Evolutionary conservation across 2,797 vertebrate species (phyloP), one percentile per base, ranked within the genome.

Genomic region (Clamator glandarius): DNA sequence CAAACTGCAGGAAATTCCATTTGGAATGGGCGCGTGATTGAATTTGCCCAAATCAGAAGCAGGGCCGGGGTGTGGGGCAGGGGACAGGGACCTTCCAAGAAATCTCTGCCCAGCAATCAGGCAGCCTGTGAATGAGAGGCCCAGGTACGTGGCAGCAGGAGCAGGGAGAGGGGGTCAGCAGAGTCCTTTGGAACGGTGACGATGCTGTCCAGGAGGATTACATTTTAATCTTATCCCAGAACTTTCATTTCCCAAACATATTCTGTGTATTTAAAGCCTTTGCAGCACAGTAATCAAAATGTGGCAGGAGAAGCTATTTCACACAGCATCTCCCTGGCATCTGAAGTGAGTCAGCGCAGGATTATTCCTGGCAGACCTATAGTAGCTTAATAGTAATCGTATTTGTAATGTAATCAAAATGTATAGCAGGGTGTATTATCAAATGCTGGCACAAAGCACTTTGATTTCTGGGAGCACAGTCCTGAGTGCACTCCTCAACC

Each of bases 371-470:
- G 70, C 88, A 94, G 92, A 87, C 84, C 82, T 69, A 57, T 92
- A 81, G 97, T 86, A 75, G 95, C 95, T 97, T 95, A 81, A 87
- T 79, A 76, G 93, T 94, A 96, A 95, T 96, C 90, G 15, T 95
- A 92, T 95, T 95, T 89, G 91, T 93, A 96, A 95, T 84, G 92
- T 95, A 96, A 94, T 94, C 91, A 81, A 93, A 96, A 92, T 69
- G n/a, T 93, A 87, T 92, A 91, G 96, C 96, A 74, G 94, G 76
- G 67, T 63, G 92, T 63, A 80, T 96, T 93, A 96, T 84, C 84
- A 64, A 76, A 36, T 1, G 31, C 83, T 84, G 91, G 88, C 92
- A 90, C 92, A 89, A 93, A 92, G 81, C 89, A 67, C 90, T 78
- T n/a, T 48, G 90, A 62, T 92, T 92, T 69, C 87, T 89, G 92